These are phyloP conservation scores for Scaptomyza parva DNA, from an alignment of 2,888 invertebrate genomes.

Conservation along the genomic window DNA sequence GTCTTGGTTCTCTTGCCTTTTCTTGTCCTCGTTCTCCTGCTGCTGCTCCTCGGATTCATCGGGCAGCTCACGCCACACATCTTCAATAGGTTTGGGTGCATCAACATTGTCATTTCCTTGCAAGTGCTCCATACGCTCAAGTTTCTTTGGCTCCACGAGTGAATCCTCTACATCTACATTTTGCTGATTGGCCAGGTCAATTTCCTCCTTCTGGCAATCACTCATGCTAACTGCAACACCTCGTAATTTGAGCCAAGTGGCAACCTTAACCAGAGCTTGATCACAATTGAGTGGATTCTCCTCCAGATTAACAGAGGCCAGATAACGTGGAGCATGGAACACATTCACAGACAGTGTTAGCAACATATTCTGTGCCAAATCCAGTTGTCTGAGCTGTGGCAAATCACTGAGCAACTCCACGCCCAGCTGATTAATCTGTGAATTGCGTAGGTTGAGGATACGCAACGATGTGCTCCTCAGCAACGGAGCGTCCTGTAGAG, in stretches of 20 bases:
- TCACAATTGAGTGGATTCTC: slow-evolving; percentile 87
- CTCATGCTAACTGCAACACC: slow-evolving; percentile 68
- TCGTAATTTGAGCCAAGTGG: slow-evolving; percentile 67
- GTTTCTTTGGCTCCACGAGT: slow-evolving; percentile 38
- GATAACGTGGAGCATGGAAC: slow-evolving; percentile 85
- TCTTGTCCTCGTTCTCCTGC: slow-evolving; percentile 20
- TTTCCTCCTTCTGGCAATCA: slow-evolving; percentile 65
- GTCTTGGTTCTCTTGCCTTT: not conserved
- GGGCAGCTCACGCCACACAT: slow-evolving; percentile 50
- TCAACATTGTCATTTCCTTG: slow-evolving; percentile 13
- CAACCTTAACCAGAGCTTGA: slow-evolving; percentile 76
- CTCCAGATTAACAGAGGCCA: slow-evolving; percentile 86
- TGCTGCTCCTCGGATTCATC: slow-evolving; percentile 55
- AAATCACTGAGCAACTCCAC: slow-evolving; percentile 86
- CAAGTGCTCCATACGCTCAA: slow-evolving; percentile 76
- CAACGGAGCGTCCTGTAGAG: slow-evolving; percentile 86
- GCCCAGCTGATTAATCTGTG: slow-evolving; percentile 87
- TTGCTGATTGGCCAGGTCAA: slow-evolving; percentile 6
- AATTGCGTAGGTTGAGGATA: slow-evolving; percentile 87
- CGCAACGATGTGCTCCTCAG: slow-evolving; percentile 86
- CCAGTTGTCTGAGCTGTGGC: slow-evolving; percentile 86
- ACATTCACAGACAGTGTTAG: slow-evolving; percentile 86
- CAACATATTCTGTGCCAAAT: slow-evolving; percentile 88
- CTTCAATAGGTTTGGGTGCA: slow-evolving; percentile 49
- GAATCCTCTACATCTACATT: slow-evolving; percentile 13